Conservation (phyloP, 2,797 vertebrate genomes). For the Gallirallus australis region DNA sequence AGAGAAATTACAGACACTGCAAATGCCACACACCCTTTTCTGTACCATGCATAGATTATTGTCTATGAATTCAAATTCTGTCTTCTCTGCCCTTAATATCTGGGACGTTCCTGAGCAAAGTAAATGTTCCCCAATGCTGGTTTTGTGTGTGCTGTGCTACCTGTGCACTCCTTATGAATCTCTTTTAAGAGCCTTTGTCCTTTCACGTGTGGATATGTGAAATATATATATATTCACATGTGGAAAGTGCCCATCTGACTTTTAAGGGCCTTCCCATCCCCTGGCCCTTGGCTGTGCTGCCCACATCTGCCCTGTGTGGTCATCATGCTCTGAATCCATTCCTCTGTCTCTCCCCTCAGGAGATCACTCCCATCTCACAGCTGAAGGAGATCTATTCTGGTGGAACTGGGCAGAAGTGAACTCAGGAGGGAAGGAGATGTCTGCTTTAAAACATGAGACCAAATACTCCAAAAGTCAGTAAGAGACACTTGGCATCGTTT, state of each 20-base stretch:
- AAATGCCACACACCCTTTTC: background rate
- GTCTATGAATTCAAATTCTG: background rate
- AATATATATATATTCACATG: too few species aligned
- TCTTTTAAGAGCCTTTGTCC: background rate
- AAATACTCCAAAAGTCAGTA: background rate
- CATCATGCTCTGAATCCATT: background rate
- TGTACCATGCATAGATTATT: background rate
- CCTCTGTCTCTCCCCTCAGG: background rate
- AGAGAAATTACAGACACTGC: background rate
- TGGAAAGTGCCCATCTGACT: background rate
- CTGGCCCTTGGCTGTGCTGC: background rate
- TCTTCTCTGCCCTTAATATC: background rate
- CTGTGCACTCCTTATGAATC: background rate
- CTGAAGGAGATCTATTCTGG: background rate
- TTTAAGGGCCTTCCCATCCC: background rate
- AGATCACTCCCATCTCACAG: background rate
- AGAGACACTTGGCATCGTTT: background rate
- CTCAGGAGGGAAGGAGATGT: background rate
- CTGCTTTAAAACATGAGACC: background rate
- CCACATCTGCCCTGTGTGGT: background rate
- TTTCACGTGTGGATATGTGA: background rate
- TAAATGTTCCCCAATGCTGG: background rate
- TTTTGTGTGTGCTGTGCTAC: background rate
- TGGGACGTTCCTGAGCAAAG: background rate
- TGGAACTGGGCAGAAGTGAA: background rate